Percentiles rank a stretch among this genome's conserved stretches.
Conservation (phyloP, 2,113 vertebrate species). For the Oxyura jamaicensis region DNA sequence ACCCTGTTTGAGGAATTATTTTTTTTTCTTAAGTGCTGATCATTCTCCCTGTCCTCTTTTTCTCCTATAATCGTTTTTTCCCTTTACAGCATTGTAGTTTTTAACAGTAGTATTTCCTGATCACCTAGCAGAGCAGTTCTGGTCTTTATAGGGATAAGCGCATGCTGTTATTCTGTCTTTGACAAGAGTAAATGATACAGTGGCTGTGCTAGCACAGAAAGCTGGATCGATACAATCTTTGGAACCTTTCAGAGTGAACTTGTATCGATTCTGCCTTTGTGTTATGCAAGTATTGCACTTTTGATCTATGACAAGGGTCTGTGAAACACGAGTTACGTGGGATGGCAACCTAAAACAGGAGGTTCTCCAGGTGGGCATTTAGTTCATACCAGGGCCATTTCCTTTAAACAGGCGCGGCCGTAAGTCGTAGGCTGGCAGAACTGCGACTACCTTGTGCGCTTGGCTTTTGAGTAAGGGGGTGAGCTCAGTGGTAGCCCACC, state of each 20-base stretch:
- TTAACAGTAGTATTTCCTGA: background rate
- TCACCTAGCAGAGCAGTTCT: background rate
- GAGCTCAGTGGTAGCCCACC: background rate
- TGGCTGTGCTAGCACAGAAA: background rate
- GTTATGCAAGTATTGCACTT: background rate
- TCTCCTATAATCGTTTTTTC: background rate
- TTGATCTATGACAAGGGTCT: background rate
- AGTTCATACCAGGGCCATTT: background rate
- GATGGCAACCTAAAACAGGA: background rate
- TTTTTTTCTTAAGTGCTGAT: background rate
- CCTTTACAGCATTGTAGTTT: background rate
- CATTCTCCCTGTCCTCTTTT: background rate
- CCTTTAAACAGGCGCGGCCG: fast-evolving
- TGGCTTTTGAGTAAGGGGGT: background rate
- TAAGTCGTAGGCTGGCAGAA: background rate
- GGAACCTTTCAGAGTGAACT: background rate
- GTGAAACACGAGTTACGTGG: fast-evolving
- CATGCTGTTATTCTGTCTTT: background rate
- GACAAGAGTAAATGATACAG: background rate
- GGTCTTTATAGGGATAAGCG: background rate
- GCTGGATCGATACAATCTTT: background rate
- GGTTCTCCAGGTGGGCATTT: background rate
- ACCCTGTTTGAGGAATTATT: background rate
- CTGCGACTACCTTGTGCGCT: background rate
- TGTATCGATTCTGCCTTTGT: background rate